Evolutionary conservation across 2,113 vertebrate genomes (phyloP), one percentile per base, ranked within the genome.

Genomic region (Zootoca vivipara): DNA sequence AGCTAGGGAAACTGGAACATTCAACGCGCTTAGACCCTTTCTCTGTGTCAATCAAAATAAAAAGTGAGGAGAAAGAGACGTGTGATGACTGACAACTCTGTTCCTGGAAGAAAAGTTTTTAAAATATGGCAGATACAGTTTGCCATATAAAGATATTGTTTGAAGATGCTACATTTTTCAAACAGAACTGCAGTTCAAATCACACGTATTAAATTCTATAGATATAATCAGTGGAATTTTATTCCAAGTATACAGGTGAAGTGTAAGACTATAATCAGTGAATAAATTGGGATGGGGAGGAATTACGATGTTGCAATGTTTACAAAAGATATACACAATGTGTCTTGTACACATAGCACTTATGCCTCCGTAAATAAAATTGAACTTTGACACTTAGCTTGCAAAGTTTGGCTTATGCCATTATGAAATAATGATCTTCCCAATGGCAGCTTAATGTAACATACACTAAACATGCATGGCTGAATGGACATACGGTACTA

Each of bases 401-500:
- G 24, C 0, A 0, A 3, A 89, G 64, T 85, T 75, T 26, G 83
- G 90, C 80, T 94, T 74, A 52, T 82, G 52, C 38, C 78, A 88
- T 73, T 56, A 89, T 78, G 46, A 92, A 90, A 88, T 87, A 2
- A 82, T 85, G 18, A 62, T 82, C 24, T 83, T 40, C 56, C 69
- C 0, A 80, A 33, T 38, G 79, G 85, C 64, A 90, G 87, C 87
- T 33, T 85, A 91, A 89, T 89, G 56, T 72, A 22, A 2, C 86
- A 18, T 56, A 3, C 65, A n/a, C 86, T 82, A 4, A 78, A 92
- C 46, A 40, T 7, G 86, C 90, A 94, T 89, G 90, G 70, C 73
- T 67, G 89, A 30, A 33, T 67, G 24, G 84, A 82, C 52, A 78
- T 46, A n/a, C n/a, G n/a, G n/a, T n/a, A 1, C 20, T 52, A 85